Evolutionary conservation across 64 coral and sea anemone species (phyloP).

Genomic region (Trachythela sp.): DNA sequence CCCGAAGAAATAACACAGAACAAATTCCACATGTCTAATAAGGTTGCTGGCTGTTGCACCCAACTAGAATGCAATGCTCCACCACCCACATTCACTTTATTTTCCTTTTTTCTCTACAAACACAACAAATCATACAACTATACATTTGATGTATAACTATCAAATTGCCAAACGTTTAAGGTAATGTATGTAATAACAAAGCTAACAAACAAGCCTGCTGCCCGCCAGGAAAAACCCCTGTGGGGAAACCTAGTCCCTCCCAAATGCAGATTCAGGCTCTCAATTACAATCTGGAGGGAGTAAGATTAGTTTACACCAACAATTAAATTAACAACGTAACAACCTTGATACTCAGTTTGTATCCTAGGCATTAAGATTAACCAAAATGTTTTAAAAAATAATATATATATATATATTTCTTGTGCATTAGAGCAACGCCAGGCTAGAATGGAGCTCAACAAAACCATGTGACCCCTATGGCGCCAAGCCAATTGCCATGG

Average conservation of each 20-base stretch:
- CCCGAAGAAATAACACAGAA: neutral
- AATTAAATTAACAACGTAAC: slow-evolving; percentile 11
- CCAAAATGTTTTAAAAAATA: neutral
- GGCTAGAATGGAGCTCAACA: slow-evolving; percentile 37
- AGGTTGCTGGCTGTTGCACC: slow-evolving; percentile 17
- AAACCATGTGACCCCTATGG: neutral
- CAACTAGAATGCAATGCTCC: neutral
- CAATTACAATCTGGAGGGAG: slow-evolving; percentile 43
- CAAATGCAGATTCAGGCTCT: slow-evolving; percentile 43
- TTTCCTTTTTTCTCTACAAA: neutral
- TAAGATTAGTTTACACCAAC: slow-evolving; percentile 1
- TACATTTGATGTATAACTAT: neutral
- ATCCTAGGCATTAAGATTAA: neutral
- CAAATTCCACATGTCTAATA: neutral
- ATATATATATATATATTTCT: neutral
- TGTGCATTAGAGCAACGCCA: slow-evolving; percentile 5
- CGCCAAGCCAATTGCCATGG: slow-evolving; percentile 19
- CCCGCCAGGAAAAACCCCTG: slow-evolving; percentile 51
- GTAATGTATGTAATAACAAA: neutral
- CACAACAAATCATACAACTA: neutral
- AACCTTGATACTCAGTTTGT: neutral
- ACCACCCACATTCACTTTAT: neutral
- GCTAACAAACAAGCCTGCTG: slow-evolving; percentile 27
- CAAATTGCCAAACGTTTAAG: neutral
- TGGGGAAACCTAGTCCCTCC: slow-evolving; percentile 55